Evolutionary conservation across 2,888 invertebrate species (phyloP), one percentile per base, ranked within the genome.

Genomic region (Sycophila texana): DNA sequence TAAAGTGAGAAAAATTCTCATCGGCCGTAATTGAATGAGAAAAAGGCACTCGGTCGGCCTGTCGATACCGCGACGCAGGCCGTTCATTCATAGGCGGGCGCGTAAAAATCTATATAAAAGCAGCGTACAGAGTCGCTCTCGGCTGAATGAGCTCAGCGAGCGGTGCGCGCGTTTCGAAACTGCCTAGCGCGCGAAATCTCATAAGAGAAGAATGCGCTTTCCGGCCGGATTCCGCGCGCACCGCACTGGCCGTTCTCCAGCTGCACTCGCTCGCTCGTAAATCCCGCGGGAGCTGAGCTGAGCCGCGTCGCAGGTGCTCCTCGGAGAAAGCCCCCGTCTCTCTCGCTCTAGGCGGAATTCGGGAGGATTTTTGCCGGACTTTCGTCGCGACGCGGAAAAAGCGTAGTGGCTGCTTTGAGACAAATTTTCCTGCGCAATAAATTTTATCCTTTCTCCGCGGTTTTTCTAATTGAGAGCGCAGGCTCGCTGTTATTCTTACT

Each of bases 131-230:
- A 30, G 30, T 30, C 30, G 30, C 30, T 30, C 30, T 4, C 30
- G 30, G 30, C 30, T 30, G 30, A 30, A 30, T 30, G 30, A 30
- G 30, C 30, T 30, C 30, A 4, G 30, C 30, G 30, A 30, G 7
- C 30, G 30, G 30, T 7, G n/a, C 1, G 68, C 13, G 3, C 65
- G 57, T 76, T 76, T 68, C 71, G 65, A 71, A 65, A 71, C 47
- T 20, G 20, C n/a, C n/a, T 10, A 10, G 66, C 71, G 79, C 63
- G 79, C n/a, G n/a, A 79, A 79, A 79, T 79, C 79, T 79, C 79
- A 76, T 67, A 72, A 76, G 55, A 20, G 66, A 73, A 67, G 67
- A 79, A 79, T 65, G 77, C 39, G 22, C 61, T 63, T 20, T 10
- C 61, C 61, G 22, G 20, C 51, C 47, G 58, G 20, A 73, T 73